A percentile compares a stretch with the other conserved stretches of the same genome.
Evolutionary conservation across 1,140 invertebrate species (phyloP).

Genomic region (Saccostrea echinata): DNA sequence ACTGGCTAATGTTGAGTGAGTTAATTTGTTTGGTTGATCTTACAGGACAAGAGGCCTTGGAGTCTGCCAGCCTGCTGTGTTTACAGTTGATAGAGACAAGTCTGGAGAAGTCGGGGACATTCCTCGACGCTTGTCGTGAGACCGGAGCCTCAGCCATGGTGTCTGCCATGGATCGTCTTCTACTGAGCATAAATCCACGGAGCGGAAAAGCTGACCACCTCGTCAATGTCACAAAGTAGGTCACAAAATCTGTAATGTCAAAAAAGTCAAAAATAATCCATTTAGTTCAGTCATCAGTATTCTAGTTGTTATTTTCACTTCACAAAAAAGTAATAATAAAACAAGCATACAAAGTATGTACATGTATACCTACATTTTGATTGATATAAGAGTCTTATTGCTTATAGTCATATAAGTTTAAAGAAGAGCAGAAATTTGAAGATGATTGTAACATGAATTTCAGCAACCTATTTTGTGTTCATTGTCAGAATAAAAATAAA

Average conservation of each 20-base stretch:
- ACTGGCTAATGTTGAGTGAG: too few species aligned
- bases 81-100: slow-evolving; percentile 86
- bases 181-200: slow-evolving; percentile 90
- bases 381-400: neutral
- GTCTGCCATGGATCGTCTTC: slow-evolving; percentile 88
- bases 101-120: slow-evolving; percentile 84
- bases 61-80: slow-evolving; percentile 85
- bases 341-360: neutral
- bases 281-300: neutral
- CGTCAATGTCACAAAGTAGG: slow-evolving; percentile 84
- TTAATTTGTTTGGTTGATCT: neutral
- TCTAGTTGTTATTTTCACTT: neutral
- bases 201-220: slow-evolving; percentile 89
- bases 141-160: slow-evolving; percentile 82
- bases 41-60: slow-evolving; percentile 84
- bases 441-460: neutral
- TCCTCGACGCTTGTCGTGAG: slow-evolving; percentile 83
- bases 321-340: neutral
- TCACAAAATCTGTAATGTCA: too few species aligned
- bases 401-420: neutral
- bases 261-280: neutral
- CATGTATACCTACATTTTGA: neutral
- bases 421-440: neutral
- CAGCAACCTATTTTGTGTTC: too few species aligned
- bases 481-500: too few species aligned